These are phyloP conservation scores for Virgularia gustaviana DNA, from an alignment of 92 coral and sea anemone species.

Conservation along the genomic window DNA sequence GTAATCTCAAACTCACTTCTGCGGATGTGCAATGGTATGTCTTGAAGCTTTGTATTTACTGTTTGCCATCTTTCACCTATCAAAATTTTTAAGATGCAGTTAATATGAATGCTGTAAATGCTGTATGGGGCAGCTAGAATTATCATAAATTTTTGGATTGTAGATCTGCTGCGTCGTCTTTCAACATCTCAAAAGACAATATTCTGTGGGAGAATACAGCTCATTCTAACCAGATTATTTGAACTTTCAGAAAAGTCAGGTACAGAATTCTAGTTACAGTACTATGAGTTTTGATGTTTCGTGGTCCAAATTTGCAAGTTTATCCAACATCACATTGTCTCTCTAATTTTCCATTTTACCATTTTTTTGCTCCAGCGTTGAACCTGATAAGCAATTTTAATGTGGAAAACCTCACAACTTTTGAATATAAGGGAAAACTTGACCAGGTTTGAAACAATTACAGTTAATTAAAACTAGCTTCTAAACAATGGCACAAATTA, in stretches of 20 bases:
- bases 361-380: slow-evolving; percentile 52
- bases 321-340: too few species aligned
- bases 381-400: slow-evolving; percentile 95
- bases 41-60: not conserved
- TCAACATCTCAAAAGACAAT: slow-evolving; percentile 96
- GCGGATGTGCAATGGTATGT: slow-evolving; percentile 92
- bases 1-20: slow-evolving; percentile 78
- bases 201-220: slow-evolving; percentile 95
- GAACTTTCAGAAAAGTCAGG: slow-evolving; percentile 96
- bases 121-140: not conserved
- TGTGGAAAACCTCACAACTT: slow-evolving; percentile 78
- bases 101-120: not conserved
- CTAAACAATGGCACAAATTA: too few species aligned
- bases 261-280: too few species aligned
- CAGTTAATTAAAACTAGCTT: too few species aligned
- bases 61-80: not conserved
- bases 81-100: not conserved
- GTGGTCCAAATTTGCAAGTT: too few species aligned
- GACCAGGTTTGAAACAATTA: slow-evolving; percentile 50
- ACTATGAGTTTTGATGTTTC: too few species aligned
- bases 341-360: not conserved
- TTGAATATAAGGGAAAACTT: slow-evolving; percentile 51
- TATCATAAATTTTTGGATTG: not conserved
- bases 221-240: slow-evolving; percentile 86
- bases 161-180: slow-evolving; percentile 84